A percentile compares a stretch with the other conserved stretches of the same genome.
Conservation (phyloP, 2,888 invertebrate genomes). For the Trimorus sp. region DNA sequence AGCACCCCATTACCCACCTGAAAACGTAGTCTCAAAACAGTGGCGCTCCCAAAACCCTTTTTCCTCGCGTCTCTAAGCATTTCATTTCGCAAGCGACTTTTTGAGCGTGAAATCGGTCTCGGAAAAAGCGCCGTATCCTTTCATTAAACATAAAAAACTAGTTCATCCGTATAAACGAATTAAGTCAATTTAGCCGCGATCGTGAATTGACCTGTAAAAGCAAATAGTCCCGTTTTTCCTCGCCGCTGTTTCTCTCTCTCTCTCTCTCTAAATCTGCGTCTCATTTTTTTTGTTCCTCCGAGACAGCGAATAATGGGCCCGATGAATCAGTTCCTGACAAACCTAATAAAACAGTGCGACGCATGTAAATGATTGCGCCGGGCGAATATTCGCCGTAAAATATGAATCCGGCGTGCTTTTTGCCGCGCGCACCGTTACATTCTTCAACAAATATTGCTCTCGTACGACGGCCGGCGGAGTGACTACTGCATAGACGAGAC, state of each 20-base stretch:
- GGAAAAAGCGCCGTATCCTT: too few species aligned
- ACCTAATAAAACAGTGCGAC: conserved; percentile 24
- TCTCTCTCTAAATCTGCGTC: too few species aligned
- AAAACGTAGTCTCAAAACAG: neutral
- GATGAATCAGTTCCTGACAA: conserved; percentile 33
- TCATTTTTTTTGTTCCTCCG: too few species aligned
- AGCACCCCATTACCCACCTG: too few species aligned
- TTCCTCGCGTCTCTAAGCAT: too few species aligned
- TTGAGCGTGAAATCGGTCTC: too few species aligned
- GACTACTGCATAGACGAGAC: conserved; percentile 49
- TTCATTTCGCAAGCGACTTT: too few species aligned
- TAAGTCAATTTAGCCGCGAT: neutral
- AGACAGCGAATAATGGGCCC: neutral
- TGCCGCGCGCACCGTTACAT: conserved; percentile 51
- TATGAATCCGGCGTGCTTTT: conserved; percentile 38
- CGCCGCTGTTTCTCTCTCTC: too few species aligned
- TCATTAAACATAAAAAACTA: too few species aligned
- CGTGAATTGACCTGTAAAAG: conserved; percentile 8
- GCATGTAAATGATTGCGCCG: conserved; percentile 40
- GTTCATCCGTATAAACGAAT: neutral
- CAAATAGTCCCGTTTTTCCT: neutral
- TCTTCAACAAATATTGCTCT: conserved; percentile 59
- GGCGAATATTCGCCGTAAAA: conserved; percentile 49
- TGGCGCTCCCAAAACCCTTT: too few species aligned
- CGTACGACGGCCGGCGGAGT: conserved; percentile 50